A percentile compares a stretch with the other conserved stretches of the same genome.
Conservation (phyloP, 2,797 vertebrate genomes). For the Periparus ater region DNA sequence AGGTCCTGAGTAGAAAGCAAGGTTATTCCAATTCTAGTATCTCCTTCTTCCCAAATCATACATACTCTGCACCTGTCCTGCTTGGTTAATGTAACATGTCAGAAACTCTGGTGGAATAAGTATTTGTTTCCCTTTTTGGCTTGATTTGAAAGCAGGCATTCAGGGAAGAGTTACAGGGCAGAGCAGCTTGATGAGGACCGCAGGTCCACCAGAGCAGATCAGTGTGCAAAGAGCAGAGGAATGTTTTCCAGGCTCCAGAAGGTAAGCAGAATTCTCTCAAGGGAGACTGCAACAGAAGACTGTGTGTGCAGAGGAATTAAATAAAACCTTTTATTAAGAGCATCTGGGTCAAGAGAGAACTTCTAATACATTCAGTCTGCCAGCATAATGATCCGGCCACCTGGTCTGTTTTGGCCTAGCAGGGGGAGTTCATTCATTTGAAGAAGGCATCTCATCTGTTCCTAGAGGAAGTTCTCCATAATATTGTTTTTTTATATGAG, state of each 20-base stretch:
- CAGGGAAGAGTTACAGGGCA: constrained; percentile 37
- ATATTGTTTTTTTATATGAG: not conserved
- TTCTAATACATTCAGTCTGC: not conserved
- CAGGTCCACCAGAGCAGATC: not conserved
- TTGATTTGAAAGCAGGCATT: constrained; percentile 65
- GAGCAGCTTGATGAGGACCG: constrained; percentile 16
- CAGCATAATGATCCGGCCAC: not conserved
- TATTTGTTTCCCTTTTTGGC: constrained; percentile 27
- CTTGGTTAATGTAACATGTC: not conserved
- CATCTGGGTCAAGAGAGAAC: not conserved
- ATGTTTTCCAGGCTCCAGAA: constrained; percentile 25
- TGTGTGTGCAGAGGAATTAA: constrained; percentile 26
- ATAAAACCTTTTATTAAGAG: not conserved
- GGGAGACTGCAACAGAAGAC: constrained; percentile 31
- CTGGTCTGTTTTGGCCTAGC: not conserved
- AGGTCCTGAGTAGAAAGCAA: not conserved
- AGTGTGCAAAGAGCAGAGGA: not conserved
- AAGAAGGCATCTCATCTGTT: constrained; percentile 1
- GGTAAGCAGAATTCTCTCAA: constrained; percentile 2
- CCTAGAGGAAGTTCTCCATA: not conserved
- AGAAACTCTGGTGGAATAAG: not conserved
- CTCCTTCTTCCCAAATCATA: not conserved
- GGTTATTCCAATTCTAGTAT: not conserved
- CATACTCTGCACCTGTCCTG: constrained; percentile 7
- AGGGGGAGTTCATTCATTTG: not conserved